Base-by-base conservation (phyloP, 2,888 invertebrate species). In the Augochlorella aurata region DNA sequence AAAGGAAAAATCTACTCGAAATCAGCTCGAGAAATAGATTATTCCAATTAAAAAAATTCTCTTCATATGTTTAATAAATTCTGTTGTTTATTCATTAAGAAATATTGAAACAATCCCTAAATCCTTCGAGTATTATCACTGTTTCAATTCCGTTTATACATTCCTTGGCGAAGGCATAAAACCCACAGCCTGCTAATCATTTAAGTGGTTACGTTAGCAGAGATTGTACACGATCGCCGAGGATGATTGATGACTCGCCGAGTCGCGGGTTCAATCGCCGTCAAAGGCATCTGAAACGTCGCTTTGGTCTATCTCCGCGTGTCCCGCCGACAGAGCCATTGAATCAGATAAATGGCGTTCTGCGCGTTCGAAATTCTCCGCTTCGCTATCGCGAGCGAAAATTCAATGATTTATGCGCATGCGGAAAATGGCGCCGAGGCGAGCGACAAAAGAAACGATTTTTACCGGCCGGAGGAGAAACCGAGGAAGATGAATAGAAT, bases 281-380 rank as follows among this genome's bases (percentile, higher is more conserved):
- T 66, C 7, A 63, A 66, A 49, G 54, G 9, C 54, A 21, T 72
- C 70, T 61, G 73, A 79, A 69, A 44, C 18, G 65, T 52, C 73
- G 70, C 61, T 82, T 78, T 38, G 47, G 38, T 38, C 38, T 38
- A 7, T 44, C 52, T 67, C 21, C 54, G 5, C 61, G 8, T 16
- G 14, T 12, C 10, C 29, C n/a, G 73, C 63, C 63, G 52, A 66
- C 75, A 52, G 38, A 14, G 2, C 29, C 21, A 74, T 68, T 79
- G 76, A 78, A 71, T 76, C 49, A 38, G 70, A 74, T 79, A 70
- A 82, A 82, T 50, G 83, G 52, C 54, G 29, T 58, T 47, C 47
- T 4, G 1, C 21, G n/a, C 61, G 29, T 54, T 47, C 14, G 49
- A 18, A 68, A 58, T 74, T n/a, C 54, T 8, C n/a, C n/a, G 58